These are phyloP conservation scores for Hiodon tergisus DNA, from an alignment of 2,113 vertebrate species.

Conservation along the genomic window DNA sequence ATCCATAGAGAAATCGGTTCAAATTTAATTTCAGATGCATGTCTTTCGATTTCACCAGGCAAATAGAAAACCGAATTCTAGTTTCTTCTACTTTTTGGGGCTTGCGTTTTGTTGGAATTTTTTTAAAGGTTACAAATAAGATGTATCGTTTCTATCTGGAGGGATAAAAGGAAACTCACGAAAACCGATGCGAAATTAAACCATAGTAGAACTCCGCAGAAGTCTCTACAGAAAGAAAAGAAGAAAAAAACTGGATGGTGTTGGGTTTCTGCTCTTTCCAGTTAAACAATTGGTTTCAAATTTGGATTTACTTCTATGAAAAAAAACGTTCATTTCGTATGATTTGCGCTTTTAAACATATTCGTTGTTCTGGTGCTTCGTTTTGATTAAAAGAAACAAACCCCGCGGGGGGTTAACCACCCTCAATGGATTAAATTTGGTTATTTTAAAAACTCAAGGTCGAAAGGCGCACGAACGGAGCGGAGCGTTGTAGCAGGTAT, in stretches of 20 bases:
- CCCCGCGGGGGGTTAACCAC: too few relatives aligned
- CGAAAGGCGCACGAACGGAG: too few relatives aligned
- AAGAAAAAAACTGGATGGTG: conserved; percentile 1
- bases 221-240: neutral
- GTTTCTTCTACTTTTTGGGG: conserved; percentile 1
- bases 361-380: too few relatives aligned
- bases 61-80: neutral
- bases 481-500: too few relatives aligned
- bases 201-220: neutral
- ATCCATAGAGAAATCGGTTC: neutral
- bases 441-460: too few relatives aligned
- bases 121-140: too few relatives aligned
- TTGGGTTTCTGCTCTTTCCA: neutral
- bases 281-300: conserved; percentile 10
- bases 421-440: too few relatives aligned
- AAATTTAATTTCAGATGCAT: conserved; percentile 5
- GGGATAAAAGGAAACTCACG: too few relatives aligned
- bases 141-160: too few relatives aligned
- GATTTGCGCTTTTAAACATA: conserved; percentile 11
- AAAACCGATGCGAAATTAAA: too few relatives aligned
- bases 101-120: too few relatives aligned
- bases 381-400: too few relatives aligned
- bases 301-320: conserved; percentile 5
- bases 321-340: neutral
- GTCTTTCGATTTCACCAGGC: conserved; percentile 1